Evolutionary conservation across 53 echinoderm and acorn worm species (phyloP), one percentile per base, ranked within the genome.

Genomic region (Apostichopus leukothele): DNA sequence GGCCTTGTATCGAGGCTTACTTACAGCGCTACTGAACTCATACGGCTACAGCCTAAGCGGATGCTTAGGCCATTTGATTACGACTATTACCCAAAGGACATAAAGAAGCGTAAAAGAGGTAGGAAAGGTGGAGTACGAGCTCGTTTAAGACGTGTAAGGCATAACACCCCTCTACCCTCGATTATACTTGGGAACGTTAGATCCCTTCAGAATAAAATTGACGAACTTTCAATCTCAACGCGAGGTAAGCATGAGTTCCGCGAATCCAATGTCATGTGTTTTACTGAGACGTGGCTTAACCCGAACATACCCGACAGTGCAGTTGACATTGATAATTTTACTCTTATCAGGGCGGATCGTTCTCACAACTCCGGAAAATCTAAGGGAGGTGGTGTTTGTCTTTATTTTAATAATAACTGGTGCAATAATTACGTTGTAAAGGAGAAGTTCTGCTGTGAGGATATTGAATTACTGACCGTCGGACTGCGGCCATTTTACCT

Each of bases 241-340:
- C 23, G 23, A 23, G 23, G 23, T 23, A 22, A 83, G 16, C n/a
- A 19, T 13, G 90, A 93, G 73, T 93, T 90, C 27, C 77, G 88
- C 50, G 89, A 93, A 71, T 91, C 86, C 22, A 88, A 87, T 51
- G 52, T 93, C 50, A 83, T 93, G 26, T 93, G 91, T 84, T 93
- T 93, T 84, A 88, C 90, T n/a, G 90, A 93, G 60, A 91, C 91
- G 23, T 91, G 90, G 93, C 75, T 93, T 80, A 88, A 90, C 84
- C 81, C 88, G 51, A 39, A 59, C 75, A 77, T 93, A 61, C 90
- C 90, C 50, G 25, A 51, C 25, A 78, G 78, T 53, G 78, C 51
- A 14, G 14, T 78, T 78, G 78, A 78, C 9, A 51, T 78, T 6
- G 78, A 78, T 9, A 9, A 78, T 78, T 78, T 78, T 67, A 67